Evolutionary conservation across 1,140 invertebrate genomes (phyloP).

Genomic region (Augochlora pura): DNA sequence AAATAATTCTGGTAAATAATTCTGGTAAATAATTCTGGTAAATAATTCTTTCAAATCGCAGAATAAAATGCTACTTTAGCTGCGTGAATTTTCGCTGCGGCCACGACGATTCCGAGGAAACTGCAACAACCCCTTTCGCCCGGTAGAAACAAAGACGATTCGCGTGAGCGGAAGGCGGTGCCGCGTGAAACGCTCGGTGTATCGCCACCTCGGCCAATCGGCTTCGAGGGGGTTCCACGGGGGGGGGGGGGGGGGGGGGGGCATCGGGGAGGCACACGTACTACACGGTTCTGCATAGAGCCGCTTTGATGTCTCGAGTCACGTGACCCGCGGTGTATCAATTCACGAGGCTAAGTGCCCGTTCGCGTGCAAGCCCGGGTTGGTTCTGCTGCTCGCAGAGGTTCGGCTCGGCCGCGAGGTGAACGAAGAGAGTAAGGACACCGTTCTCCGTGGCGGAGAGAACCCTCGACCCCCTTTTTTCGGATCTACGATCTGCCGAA

Average conservation of each 20-base stretch:
- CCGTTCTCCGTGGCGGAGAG: constrained; percentile 18
- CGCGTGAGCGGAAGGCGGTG: constrained; percentile 76
- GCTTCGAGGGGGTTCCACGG: constrained; percentile 62
- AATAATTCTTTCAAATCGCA: no score
- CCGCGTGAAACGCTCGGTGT: constrained; percentile 70
- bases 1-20: no score
- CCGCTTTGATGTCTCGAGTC: constrained; percentile 71
- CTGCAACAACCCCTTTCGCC: constrained; percentile 38
- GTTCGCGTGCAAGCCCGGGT: constrained; percentile 70
- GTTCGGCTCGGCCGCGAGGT: constrained; percentile 22
- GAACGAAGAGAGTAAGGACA: no score
- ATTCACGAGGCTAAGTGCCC: constrained; percentile 73
- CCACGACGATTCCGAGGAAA: constrained; percentile 9
- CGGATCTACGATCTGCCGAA: constrained; percentile 17
- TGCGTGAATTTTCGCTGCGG: no score
- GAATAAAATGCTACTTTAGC: no score
- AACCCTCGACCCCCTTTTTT: constrained; percentile 1
- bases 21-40: no score
- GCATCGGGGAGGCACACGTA: no score
- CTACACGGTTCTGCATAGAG: constrained; percentile 33
- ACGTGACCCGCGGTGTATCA: constrained; percentile 71
- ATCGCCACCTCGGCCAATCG: constrained; percentile 69
- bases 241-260: no score
- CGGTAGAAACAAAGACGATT: constrained; percentile 59
- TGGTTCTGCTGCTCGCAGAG: constrained; percentile 21